These are phyloP conservation scores for Falco berigora DNA, from an alignment of 2,797 vertebrate species.

Conservation along the genomic window DNA sequence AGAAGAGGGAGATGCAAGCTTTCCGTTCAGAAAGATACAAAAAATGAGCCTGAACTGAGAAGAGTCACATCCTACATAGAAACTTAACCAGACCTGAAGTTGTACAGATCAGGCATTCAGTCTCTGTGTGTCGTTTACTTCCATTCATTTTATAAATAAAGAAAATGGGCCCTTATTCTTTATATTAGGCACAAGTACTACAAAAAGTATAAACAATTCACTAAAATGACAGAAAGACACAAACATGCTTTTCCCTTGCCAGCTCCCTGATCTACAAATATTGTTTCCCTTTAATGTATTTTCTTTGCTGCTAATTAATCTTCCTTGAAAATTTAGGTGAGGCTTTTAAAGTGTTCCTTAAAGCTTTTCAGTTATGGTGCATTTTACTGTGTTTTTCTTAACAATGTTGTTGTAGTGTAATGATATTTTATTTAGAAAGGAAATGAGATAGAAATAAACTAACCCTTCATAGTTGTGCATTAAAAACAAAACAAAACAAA, in stretches of 20 bases:
- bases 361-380: not conserved
- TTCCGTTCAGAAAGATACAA: conserved; percentile 1
- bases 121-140: not conserved
- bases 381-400: not conserved
- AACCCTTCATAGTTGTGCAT: not conserved
- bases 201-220: not conserved
- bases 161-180: not conserved
- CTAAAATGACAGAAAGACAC: not conserved
- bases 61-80: not conserved
- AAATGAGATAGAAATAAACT: not conserved
- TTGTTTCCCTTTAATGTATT: rapidly evolving
- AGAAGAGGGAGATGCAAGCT: not conserved
- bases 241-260: not conserved
- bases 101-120: not conserved
- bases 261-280: not conserved
- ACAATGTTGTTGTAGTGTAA: not conserved
- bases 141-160: not conserved
- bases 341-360: not conserved
- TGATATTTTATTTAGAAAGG: not conserved
- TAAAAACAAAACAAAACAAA: not conserved
- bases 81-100: conserved; percentile 45
- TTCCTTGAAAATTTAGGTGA: not conserved
- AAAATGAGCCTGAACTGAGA: not conserved
- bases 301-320: not conserved
- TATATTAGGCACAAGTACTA: not conserved